Conservation (phyloP, 2,113 vertebrate species). For the Sarotherodon lohbergeri region DNA sequence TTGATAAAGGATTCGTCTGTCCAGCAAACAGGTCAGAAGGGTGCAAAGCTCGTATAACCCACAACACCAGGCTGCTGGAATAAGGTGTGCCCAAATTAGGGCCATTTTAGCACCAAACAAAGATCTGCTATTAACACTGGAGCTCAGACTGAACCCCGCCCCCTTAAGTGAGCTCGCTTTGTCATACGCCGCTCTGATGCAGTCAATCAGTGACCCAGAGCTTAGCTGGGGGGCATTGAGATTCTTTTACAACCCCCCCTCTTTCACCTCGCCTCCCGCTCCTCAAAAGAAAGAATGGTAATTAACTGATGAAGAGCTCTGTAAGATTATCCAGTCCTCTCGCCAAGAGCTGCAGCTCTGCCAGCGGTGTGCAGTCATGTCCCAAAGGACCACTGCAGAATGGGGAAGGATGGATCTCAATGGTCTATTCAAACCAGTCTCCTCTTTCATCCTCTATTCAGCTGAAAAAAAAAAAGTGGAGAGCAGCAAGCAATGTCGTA, state of each 20-base stretch:
- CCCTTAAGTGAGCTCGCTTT: constrained; percentile 58
- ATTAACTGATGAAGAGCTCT: constrained; percentile 73
- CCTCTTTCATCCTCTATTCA: constrained; percentile 51
- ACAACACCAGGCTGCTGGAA: not conserved
- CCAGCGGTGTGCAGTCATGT: constrained; percentile 50
- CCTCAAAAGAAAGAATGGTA: constrained; percentile 67
- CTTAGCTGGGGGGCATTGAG: constrained; percentile 65
- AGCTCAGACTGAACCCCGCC: constrained; percentile 27
- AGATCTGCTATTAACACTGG: constrained; percentile 13
- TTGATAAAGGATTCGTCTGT: not conserved
- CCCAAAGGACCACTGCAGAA: constrained; percentile 51
- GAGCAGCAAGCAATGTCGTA: constrained; percentile 16
- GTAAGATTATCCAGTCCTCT: constrained; percentile 58
- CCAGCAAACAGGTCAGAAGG: not conserved
- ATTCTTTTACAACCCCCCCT: constrained; percentile 51
- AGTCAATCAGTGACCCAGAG: constrained; percentile 68
- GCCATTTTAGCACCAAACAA: constrained; percentile 26
- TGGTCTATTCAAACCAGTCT: constrained; percentile 50
- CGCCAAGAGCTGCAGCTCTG: constrained; percentile 35
- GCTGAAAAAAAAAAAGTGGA: not conserved
- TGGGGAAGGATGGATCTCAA: constrained; percentile 56
- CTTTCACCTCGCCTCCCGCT: constrained; percentile 47
- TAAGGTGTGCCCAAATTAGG: constrained; percentile 8
- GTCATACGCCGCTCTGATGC: constrained; percentile 48
- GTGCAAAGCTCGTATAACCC: not conserved